phyloP scores from a whole-genome alignment of 1,140 invertebrate genomes.

The Lycorma delicatula region DNA sequence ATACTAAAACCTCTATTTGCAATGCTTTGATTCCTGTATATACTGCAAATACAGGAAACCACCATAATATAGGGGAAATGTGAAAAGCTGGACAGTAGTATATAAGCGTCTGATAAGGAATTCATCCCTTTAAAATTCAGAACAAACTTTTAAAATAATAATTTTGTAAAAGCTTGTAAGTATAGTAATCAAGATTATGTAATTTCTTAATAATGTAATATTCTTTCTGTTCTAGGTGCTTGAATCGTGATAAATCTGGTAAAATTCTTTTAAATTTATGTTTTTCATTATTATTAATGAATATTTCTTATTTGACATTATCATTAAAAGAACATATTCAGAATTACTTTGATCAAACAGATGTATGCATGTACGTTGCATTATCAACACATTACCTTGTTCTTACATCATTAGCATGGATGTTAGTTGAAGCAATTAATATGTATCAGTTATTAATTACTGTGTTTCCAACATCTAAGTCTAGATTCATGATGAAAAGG shows the following conservation, averaged over 20 bases:
- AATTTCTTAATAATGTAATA: no score
- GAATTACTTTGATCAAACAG: slow-evolving; percentile 13
- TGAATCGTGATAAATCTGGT: slow-evolving; percentile 44
- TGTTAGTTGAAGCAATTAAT: slow-evolving; percentile 45
- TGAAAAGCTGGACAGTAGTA: no score
- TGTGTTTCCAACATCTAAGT: slow-evolving; percentile 44
- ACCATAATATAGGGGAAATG: no score
- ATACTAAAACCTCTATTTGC: no score
- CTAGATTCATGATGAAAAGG: slow-evolving; percentile 44
- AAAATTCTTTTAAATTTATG: slow-evolving; percentile 47
- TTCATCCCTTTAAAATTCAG: no score
- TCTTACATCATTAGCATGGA: slow-evolving; percentile 44
- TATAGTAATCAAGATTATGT: no score
- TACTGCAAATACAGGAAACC: no score
- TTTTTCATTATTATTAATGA: slow-evolving; percentile 42
- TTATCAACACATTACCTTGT: slow-evolving; percentile 25
- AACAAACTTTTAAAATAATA: no score
- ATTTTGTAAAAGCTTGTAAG: no score
- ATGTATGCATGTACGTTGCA: slow-evolving; percentile 14
- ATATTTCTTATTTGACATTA: slow-evolving; percentile 40
- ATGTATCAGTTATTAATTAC: slow-evolving; percentile 48
- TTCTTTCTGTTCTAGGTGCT: slow-evolving; percentile 34
- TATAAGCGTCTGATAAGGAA: no score
- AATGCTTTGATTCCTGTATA: no score
- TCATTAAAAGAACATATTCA: slow-evolving; percentile 28